Percentiles rank a stretch among this genome's conserved stretches.
phyloP scores from a whole-genome alignment of 2,113 vertebrate genomes.

The Apteryx owenii region DNA sequence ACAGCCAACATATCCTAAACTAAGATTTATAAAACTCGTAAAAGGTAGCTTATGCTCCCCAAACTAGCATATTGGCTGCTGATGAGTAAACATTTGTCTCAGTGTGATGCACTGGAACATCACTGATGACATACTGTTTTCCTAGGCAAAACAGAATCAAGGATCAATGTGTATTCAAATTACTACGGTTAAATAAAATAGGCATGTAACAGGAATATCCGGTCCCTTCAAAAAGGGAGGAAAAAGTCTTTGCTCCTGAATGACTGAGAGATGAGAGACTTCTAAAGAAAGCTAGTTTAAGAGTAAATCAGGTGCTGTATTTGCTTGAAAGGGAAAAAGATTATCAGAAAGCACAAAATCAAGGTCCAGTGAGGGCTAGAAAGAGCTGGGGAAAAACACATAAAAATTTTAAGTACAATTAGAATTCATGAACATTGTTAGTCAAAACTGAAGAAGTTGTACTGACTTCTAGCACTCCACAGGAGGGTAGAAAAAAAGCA shows the following conservation, averaged over 20 bases:
- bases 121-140: neutral
- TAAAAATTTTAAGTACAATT: neutral
- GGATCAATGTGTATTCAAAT: neutral
- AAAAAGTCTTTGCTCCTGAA: neutral
- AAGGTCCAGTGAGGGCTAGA: neutral
- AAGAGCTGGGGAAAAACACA: neutral
- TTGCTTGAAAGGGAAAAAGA: neutral
- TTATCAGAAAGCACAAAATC: neutral
- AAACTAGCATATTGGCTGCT: neutral
- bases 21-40: neutral
- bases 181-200: neutral
- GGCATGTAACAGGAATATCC: neutral
- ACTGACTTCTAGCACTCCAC: neutral
- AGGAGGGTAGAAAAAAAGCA: conserved; percentile 1
- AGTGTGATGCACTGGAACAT: accelerated
- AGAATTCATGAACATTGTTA: neutral
- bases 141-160: neutral
- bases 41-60: neutral
- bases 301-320: neutral
- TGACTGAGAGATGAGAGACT: neutral
- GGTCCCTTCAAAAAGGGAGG: neutral
- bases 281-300: neutral
- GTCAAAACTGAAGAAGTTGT: neutral
- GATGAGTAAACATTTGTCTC: neutral
- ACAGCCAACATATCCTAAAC: neutral